phyloP scores from a whole-genome alignment of 2,888 invertebrate species.

The Harpalus rubripes region DNA sequence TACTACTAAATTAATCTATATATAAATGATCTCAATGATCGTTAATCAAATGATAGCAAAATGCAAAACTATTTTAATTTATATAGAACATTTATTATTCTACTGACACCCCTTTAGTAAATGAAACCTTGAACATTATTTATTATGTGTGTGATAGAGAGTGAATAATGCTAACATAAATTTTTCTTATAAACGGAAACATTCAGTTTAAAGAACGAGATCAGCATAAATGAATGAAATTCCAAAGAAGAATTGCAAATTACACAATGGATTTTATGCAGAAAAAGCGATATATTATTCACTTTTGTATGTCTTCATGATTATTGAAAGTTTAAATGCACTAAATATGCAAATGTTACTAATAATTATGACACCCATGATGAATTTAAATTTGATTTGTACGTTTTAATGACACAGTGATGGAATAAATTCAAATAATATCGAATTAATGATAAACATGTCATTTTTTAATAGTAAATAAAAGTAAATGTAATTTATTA shows the following conservation, averaged over 20 bases:
- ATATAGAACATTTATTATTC: conserved; percentile 23
- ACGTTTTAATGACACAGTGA: too few species aligned
- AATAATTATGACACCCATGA: not conserved
- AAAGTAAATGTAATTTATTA: too few species aligned
- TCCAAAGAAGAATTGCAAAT: conserved; percentile 14
- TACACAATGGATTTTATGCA: conserved; percentile 1
- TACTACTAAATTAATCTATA: too few species aligned
- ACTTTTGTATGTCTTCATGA: not conserved
- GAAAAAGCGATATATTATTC: conserved; percentile 15
- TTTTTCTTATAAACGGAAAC: conserved; percentile 45
- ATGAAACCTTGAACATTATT: conserved; percentile 45
- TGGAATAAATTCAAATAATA: too few species aligned
- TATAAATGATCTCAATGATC: too few species aligned
- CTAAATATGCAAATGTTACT: not conserved
- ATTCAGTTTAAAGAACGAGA: conserved; percentile 34
- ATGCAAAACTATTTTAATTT: too few species aligned
- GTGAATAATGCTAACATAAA: conserved; percentile 38
- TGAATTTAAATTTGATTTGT: not conserved
- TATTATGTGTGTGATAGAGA: conserved; percentile 25
- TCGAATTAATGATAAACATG: too few species aligned
- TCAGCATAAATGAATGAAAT: conserved; percentile 34
- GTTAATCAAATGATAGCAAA: too few species aligned
- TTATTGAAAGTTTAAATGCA: conserved; percentile 1
- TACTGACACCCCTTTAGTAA: conserved; percentile 31
- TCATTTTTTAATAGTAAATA: too few species aligned